These are phyloP conservation scores for Quiscalus mexicanus DNA, from an alignment of 2,113 vertebrate species.

Conservation along the genomic window DNA sequence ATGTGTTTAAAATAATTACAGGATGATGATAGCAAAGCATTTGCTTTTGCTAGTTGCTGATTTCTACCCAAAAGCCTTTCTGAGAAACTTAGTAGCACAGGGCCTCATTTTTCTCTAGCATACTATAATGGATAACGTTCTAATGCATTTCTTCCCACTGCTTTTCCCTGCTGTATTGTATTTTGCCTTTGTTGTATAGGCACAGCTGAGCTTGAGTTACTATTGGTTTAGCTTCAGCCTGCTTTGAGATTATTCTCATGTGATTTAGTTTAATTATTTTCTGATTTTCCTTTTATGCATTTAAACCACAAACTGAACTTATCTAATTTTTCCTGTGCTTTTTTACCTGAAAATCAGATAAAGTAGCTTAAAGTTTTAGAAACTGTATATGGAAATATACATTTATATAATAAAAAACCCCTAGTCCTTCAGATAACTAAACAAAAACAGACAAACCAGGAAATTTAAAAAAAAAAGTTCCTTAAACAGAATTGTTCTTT, in stretches of 20 bases:
- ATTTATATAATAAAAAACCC: neutral
- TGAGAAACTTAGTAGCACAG: neutral
- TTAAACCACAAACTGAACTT: conserved; percentile 23
- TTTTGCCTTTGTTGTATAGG: conserved; percentile 60
- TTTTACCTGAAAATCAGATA: conserved; percentile 14
- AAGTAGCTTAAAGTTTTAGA: neutral
- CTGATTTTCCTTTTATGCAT: conserved; percentile 49
- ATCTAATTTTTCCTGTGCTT: conserved; percentile 17
- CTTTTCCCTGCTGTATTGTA: conserved; percentile 17
- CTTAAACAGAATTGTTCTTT: neutral
- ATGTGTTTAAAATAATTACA: neutral
- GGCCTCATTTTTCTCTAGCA: conserved; percentile 16
- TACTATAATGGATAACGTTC: conserved; percentile 15
- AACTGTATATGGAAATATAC: neutral
- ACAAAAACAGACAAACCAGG: neutral
- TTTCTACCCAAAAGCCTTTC: conserved; percentile 20
- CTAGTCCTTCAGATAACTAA: neutral
- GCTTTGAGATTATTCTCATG: conserved; percentile 51
- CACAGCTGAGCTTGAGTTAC: conserved; percentile 58
- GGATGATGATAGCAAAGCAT: neutral
- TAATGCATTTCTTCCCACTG: neutral
- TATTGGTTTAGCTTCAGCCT: conserved; percentile 47
- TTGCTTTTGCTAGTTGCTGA: neutral
- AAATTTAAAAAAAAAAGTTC: fast-evolving
- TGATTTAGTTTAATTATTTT: conserved; percentile 64